phyloP scores from a whole-genome alignment of 2,888 invertebrate species.

The Cryptus viduatorius region DNA sequence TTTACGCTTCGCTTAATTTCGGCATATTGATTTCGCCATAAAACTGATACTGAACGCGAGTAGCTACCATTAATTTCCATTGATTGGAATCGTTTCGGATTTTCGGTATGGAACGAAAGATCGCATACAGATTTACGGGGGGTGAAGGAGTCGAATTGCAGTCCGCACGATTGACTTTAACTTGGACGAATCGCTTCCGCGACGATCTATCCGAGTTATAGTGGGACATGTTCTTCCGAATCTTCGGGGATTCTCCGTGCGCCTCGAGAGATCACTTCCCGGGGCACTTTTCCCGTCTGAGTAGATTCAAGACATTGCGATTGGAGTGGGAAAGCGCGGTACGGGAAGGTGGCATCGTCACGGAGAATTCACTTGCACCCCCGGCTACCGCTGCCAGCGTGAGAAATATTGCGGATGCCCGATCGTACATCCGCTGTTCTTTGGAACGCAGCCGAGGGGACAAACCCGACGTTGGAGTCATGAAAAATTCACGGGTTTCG shows the following conservation, averaged over 20 bases:
- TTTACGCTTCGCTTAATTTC: neutral
- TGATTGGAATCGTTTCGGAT: neutral
- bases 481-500: constrained; percentile 61
- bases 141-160: neutral
- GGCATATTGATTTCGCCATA: neutral
- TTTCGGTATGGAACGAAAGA: neutral
- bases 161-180: neutral
- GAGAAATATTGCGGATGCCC: constrained; percentile 29
- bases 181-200: neutral
- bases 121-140: neutral
- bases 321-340: neutral
- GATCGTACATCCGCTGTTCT: constrained; percentile 18
- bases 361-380: neutral
- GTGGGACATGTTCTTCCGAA: constrained; percentile 24
- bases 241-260: constrained; percentile 48
- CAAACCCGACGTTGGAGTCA: constrained; percentile 34
- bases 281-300: constrained; percentile 33
- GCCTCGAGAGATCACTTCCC: constrained; percentile 55
- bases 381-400: neutral
- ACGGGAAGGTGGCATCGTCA: neutral
- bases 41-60: neutral
- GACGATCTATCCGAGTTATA: constrained; percentile 40
- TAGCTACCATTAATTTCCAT: no score
- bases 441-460: constrained; percentile 1
- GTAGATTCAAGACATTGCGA: constrained; percentile 12